Conservation (phyloP, 37 sponge, comb jelly and placozoan species). For the Amphimedon queenslandica region DNA sequence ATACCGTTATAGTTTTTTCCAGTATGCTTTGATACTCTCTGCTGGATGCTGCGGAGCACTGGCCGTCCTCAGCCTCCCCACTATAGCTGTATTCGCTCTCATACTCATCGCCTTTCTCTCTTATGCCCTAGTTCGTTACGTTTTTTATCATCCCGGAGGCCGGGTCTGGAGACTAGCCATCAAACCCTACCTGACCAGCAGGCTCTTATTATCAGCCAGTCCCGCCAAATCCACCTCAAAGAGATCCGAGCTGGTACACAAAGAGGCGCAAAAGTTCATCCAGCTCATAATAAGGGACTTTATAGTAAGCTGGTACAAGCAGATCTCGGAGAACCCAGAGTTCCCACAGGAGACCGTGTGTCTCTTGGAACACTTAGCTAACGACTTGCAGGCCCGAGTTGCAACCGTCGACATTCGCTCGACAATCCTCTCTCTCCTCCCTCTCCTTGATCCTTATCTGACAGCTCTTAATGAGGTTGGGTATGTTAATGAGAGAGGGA, state of each 20-base stretch:
- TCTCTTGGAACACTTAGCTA: slow-evolving; percentile 49
- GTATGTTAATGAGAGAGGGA: slow-evolving; percentile 11
- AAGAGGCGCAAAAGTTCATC: slow-evolving; percentile 66
- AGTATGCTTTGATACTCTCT: too few relatives aligned
- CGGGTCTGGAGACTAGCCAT: not conserved
- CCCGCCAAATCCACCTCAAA: too few relatives aligned
- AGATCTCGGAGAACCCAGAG: slow-evolving; percentile 37
- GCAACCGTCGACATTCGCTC: slow-evolving; percentile 33
- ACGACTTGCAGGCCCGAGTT: slow-evolving; percentile 37
- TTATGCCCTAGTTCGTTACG: not conserved
- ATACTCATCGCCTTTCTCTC: too few relatives aligned
- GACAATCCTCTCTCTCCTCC: slow-evolving; percentile 23
- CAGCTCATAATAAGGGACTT: slow-evolving; percentile 61
- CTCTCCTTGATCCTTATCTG: slow-evolving; percentile 46
- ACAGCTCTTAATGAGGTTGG: slow-evolving; percentile 56
- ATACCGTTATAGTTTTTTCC: too few relatives aligned
- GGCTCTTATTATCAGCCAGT: not conserved
- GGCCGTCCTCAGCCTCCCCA: too few relatives aligned
- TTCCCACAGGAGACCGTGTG: slow-evolving; percentile 48
- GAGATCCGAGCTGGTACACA: slow-evolving; percentile 17
- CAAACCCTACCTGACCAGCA: not conserved
- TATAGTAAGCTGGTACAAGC: slow-evolving; percentile 38
- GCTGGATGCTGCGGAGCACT: too few relatives aligned
- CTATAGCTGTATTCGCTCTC: too few relatives aligned
- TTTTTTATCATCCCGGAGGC: not conserved